Evolutionary conservation across 1,140 invertebrate genomes (phyloP).

Genomic region (Gryon sp.): DNA sequence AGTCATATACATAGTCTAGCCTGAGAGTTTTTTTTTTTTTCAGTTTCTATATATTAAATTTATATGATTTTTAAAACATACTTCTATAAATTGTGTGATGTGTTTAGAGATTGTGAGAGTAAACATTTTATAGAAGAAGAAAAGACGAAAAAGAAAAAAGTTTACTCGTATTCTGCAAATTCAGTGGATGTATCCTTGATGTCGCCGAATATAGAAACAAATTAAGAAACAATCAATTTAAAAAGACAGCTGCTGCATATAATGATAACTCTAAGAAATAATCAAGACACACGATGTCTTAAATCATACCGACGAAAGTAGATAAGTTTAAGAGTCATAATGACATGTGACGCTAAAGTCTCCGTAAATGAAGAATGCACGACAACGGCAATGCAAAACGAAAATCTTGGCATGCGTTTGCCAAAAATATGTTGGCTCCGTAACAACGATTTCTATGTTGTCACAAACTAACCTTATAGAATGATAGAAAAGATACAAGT

Average conservation of each 20-base stretch:
- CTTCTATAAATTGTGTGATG: too few species aligned
- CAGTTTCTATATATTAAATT: too few species aligned
- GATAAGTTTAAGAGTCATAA: constrained; percentile 7
- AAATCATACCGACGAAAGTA: constrained; percentile 11
- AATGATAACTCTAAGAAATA: constrained; percentile 18
- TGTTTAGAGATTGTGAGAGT: too few species aligned
- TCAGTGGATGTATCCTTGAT: constrained; percentile 31
- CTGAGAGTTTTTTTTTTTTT: too few species aligned
- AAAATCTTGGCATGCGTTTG: constrained; percentile 37
- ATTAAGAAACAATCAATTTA: constrained; percentile 22
- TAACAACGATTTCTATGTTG: constrained; percentile 74
- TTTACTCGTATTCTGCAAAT: constrained; percentile 1
- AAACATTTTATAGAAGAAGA: constrained; percentile 12
- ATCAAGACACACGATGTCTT: constrained; percentile 2
- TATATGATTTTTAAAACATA: too few species aligned
- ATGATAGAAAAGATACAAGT: constrained; percentile 63
- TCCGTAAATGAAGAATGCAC: constrained; percentile 21
- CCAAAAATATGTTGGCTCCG: constrained; percentile 60
- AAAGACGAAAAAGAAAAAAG: background rate
- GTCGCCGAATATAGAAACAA: constrained; percentile 31
- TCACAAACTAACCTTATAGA: constrained; percentile 71
- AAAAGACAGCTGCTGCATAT: constrained; percentile 3
- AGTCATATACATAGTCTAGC: too few species aligned
- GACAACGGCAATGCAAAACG: constrained; percentile 19
- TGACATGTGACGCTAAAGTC: constrained; percentile 26